Evolutionary conservation across 2,797 vertebrate species (phyloP).

Genomic region (Poecilia picta): DNA sequence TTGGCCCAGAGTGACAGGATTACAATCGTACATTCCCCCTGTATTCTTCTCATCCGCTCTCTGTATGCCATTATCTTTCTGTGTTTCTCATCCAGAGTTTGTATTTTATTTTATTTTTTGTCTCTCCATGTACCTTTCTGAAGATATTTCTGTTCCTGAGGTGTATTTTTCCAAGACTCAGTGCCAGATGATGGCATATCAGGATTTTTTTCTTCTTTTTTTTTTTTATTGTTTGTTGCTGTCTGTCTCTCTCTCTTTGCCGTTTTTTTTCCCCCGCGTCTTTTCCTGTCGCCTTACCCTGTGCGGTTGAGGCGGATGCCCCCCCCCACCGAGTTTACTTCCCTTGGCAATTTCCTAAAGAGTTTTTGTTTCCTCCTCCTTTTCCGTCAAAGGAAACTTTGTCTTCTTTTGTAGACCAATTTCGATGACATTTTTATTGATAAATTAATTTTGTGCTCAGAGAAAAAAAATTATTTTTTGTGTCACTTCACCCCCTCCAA

Average conservation of each 20-base stretch:
- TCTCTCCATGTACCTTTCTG: slow-evolving; percentile 1
- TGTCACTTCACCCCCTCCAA: not conserved
- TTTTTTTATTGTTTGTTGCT: not conserved
- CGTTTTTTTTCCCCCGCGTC: not conserved
- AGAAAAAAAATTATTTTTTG: no score
- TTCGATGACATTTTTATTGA: not conserved
- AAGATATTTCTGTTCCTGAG: not conserved
- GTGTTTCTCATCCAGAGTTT: slow-evolving; percentile 1
- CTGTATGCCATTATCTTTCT: not conserved
- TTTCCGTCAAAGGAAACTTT: not conserved
- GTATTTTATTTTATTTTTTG: not conserved
- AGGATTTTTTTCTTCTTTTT: not conserved
- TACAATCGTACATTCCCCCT: not conserved
- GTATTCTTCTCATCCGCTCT: not conserved
- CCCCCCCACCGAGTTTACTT: not conserved
- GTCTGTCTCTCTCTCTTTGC: no score
- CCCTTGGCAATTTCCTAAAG: not conserved
- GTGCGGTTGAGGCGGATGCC: not conserved
- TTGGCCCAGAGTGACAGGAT: not conserved
- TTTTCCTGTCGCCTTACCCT: not conserved
- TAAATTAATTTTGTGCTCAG: not conserved
- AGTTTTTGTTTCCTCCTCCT: not conserved
- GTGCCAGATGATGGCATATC: not conserved
- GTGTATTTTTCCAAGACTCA: not conserved
- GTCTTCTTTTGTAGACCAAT: not conserved